These are phyloP conservation scores for Heteromormyrus szaboi DNA, from an alignment of 2,797 vertebrate genomes.

Conservation along the genomic window DNA sequence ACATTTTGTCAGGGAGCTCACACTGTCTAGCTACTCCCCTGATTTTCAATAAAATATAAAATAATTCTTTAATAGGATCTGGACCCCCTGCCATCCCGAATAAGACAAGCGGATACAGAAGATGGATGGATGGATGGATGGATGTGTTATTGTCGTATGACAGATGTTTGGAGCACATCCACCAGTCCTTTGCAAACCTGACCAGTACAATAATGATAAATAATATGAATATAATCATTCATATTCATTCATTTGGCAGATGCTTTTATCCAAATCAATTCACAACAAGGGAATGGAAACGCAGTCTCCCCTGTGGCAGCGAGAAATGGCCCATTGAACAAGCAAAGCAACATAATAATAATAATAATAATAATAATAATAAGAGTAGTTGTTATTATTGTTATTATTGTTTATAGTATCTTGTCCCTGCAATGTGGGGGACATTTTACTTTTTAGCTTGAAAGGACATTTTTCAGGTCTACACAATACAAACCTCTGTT, in stretches of 20 bases:
- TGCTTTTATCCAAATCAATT: neutral
- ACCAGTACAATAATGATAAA: neutral
- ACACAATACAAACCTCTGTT: no score
- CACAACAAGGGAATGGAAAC: neutral
- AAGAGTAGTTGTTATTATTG: no score
- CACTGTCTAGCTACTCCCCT: neutral
- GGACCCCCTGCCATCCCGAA: neutral
- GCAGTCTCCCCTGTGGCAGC: neutral
- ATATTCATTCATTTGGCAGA: neutral
- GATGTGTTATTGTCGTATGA: neutral
- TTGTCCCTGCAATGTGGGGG: neutral
- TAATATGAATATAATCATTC: neutral
- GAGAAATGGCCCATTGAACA: neutral
- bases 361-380: no score
- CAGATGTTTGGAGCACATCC: neutral
- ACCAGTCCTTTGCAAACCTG: neutral
- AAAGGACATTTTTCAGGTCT: no score
- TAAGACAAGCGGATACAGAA: neutral
- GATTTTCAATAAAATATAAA: neutral
- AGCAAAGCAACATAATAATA: neutral
- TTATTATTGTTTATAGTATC: neutral
- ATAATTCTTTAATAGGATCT: neutral
- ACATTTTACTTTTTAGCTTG: no score
- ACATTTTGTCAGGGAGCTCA: no score
- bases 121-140: neutral